A percentile compares a stretch with the other conserved stretches of the same genome.
Evolutionary conservation across 2,888 invertebrate species (phyloP).

Genomic region (Diarsia brunnea): DNA sequence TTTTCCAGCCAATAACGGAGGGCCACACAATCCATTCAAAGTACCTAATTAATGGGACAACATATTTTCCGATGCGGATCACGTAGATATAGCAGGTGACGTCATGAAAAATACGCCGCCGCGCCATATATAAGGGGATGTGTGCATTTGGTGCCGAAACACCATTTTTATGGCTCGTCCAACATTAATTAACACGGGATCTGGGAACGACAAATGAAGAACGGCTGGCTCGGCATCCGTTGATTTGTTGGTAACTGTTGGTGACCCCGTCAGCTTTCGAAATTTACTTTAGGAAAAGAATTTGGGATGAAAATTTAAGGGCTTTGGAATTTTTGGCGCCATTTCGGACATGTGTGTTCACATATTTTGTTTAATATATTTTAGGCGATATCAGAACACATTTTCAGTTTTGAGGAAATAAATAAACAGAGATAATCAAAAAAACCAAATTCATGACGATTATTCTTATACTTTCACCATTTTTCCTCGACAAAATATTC

Average conservation of each 20-base stretch:
- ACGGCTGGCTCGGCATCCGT: slow-evolving; percentile 65
- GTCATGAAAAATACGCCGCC: slow-evolving; percentile 79
- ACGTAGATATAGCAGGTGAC: slow-evolving; percentile 82
- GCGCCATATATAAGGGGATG: slow-evolving; percentile 73
- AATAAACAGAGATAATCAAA: not conserved
- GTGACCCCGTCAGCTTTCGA: slow-evolving; percentile 29
- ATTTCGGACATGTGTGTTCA: slow-evolving; percentile 20
- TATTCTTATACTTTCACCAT: slow-evolving; percentile 12
- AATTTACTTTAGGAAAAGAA: slow-evolving; percentile 51
- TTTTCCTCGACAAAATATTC: slow-evolving; percentile 33
- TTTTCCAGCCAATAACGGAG: slow-evolving; percentile 83
- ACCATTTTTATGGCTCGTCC: slow-evolving; percentile 74
- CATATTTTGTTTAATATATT: slow-evolving; percentile 1
- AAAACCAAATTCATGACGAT: slow-evolving; percentile 14
- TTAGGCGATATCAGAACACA: not conserved
- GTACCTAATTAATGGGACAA: slow-evolving; percentile 85
- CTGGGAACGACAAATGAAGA: slow-evolving; percentile 75
- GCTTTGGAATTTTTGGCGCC: slow-evolving; percentile 22
- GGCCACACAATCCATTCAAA: slow-evolving; percentile 82
- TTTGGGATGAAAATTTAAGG: slow-evolving; percentile 65
- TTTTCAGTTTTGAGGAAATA: not conserved
- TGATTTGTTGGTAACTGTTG: slow-evolving; percentile 61
- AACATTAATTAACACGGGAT: slow-evolving; percentile 76
- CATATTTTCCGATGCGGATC: slow-evolving; percentile 83
- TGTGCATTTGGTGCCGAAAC: slow-evolving; percentile 65